phyloP scores from a whole-genome alignment of 2,888 invertebrate genomes.

The Dioctria linearis region DNA sequence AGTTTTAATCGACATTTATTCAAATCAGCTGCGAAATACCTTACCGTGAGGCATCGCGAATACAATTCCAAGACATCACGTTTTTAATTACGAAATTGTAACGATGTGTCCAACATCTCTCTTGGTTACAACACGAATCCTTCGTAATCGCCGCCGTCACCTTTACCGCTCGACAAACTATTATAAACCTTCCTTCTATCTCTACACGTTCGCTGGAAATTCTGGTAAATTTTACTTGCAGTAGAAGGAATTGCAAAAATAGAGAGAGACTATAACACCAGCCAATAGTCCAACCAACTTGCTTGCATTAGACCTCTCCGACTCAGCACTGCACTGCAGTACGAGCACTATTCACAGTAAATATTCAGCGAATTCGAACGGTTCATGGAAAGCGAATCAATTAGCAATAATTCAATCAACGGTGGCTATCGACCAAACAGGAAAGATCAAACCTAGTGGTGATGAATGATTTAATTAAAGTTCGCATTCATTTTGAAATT shows the following conservation, averaged over 20 bases:
- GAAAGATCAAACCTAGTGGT: conserved; percentile 38
- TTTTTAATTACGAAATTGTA: conserved; percentile 46
- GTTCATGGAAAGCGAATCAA: conserved; percentile 51
- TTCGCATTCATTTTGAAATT: conserved; percentile 49
- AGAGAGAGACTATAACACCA: neutral
- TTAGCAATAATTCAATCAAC: conserved; percentile 53
- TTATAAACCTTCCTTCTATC: too few relatives aligned
- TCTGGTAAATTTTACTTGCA: neutral
- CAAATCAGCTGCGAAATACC: conserved; percentile 32
- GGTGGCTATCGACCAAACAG: conserved; percentile 42
- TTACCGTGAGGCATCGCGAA: conserved; percentile 22
- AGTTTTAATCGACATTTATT: neutral
- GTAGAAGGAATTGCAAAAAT: neutral
- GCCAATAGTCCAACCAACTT: neutral
- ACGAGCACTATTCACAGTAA: too few relatives aligned
- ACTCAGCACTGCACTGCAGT: neutral
- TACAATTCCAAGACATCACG: conserved; percentile 40
- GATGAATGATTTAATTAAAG: conserved; percentile 53
- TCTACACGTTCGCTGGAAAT: too few relatives aligned
- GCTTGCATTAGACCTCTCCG: neutral
- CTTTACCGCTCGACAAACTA: neutral
- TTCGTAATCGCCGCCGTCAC: neutral
- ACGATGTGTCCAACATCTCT: conserved; percentile 26
- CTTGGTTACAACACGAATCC: too few relatives aligned
- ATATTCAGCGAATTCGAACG: conserved; percentile 14